Base-by-base conservation (phyloP, 2,888 invertebrate species). In the Opisthograptis luteolata region DNA sequence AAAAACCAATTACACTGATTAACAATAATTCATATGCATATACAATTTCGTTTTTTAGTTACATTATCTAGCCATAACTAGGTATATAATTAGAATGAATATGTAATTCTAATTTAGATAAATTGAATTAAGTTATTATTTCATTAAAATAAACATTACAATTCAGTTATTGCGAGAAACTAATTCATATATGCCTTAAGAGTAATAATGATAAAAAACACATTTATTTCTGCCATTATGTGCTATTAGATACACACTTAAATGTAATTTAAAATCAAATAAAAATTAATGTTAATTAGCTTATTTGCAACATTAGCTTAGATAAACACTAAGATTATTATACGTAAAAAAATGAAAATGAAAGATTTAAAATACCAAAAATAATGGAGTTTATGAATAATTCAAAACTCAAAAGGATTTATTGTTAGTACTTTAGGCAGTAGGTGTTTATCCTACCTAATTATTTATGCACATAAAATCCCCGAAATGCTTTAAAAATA, bases 221-320 rank as follows among this genome's bases (percentile, higher is more conserved):
- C 15, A 10, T 15, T 37, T 14, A 24, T n/a, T n/a, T n/a, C n/a
- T n/a, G n/a, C n/a, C n/a, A n/a, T n/a, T 19, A 17, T 19, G 0
- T 9, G 10, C 17, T 3, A 25, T 24, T 12, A 17, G 19, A n/a
- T 27, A 5, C 10, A 10, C 3, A 12, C n/a, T n/a, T 19, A 27
- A 19, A n/a, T 25, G 39, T 19, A 28, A 39, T 39, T 39, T 19
- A 39, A 28, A 28, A 39, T 19, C 39, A 39, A 10, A 37, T 37
- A 3, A 27, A 31, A n/a, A n/a, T n/a, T n/a, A n/a, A 35, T 22
- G 35, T 25, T 24, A 12, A 25, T 37, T 10, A 14, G 8, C 12
- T 24, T 37, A 25, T 17, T 37, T 31, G 17, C 9, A 17, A 31
- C 31, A 17, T 31, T 9, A 17, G 15, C 9, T 6, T 9, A 17